Evolutionary conservation across 1,140 invertebrate species (phyloP), one percentile per base, ranked within the genome.

Genomic region (Drosophila willistoni): DNA sequence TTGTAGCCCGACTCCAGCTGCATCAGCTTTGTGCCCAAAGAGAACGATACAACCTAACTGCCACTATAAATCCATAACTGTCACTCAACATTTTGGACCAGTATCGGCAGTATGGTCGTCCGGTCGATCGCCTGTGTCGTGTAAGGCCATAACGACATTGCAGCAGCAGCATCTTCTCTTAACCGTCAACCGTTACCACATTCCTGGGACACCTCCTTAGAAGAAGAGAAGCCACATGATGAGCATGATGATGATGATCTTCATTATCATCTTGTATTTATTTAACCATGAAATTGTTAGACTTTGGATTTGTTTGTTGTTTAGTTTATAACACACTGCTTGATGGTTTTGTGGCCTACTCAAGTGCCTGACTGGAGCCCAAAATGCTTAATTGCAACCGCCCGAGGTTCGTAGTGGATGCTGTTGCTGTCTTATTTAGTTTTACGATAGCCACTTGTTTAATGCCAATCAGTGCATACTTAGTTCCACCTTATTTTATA

Each of bases 41-140:
- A 80, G 55, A 36, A 57, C 55, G 55, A 57, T 36, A 57, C 55
- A 57, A 57, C 29, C 55, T 73, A 71, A 87, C 83, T 86, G 82
- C 82, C 76, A 87, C 82, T 86, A 86, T 86, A 86, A 86, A 86
- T 86, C 83, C 83, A 86, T 87, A 86, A 86, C 82, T 86, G 82
- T 86, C 82, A 87, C 69, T 86, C 82, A 86, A 79, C 68, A 77
- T 78, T 87, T 81, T 83, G 79, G 69, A 83, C 76, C 76, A 79
- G 83, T 83, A 86, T 87, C 76, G 76, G 72, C 61, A 71, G 67
- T 65, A 78, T 79, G 65, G 76, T 76, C 56, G 67, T 71, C 69
- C 19, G 44, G 19, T 22, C 44, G 17, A 9, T 51, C 17, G 44
- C 17, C 17, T 12, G 60, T 66, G 66, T 72, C 71, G 59, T 73